Evolutionary conservation across 2,888 invertebrate species (phyloP).

Genomic region (Pristionchus arcanus): DNA sequence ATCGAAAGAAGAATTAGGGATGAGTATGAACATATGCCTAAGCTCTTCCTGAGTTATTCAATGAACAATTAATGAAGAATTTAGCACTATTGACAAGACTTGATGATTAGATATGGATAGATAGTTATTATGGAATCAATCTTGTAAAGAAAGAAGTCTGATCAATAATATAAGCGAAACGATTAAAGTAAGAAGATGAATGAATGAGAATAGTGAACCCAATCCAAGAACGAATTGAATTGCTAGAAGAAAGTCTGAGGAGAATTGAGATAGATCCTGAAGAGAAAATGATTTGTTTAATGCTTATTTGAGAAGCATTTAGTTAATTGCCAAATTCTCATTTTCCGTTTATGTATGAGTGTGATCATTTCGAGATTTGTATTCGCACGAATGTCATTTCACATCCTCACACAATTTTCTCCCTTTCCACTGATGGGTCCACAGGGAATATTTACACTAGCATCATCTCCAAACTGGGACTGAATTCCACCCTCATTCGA

Average conservation of each 20-base stretch:
- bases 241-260: slow-evolving; percentile 64
- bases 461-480: background rate
- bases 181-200: slow-evolving; percentile 62
- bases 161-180: slow-evolving; percentile 62
- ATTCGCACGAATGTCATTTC: background rate
- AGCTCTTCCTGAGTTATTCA: background rate
- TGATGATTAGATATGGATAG: background rate
- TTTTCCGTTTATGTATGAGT: background rate
- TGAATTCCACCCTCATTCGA: background rate
- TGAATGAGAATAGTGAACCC: slow-evolving; percentile 64
- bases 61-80: background rate
- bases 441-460: slow-evolving; percentile 34
- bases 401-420: slow-evolving; percentile 13
- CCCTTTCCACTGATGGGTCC: slow-evolving; percentile 39
- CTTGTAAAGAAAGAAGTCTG: slow-evolving; percentile 62
- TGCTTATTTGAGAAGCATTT: background rate
- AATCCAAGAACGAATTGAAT: slow-evolving; percentile 66
- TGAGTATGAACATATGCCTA: background rate
- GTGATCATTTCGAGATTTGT: background rate
- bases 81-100: too few species aligned
- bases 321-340: background rate
- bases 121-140: slow-evolving; percentile 7
- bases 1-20: background rate
- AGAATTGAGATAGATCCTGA: slow-evolving; percentile 64
- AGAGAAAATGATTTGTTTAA: slow-evolving; percentile 13